Conservation (phyloP, 2,888 invertebrate genomes). For the Polyploca ridens region DNA sequence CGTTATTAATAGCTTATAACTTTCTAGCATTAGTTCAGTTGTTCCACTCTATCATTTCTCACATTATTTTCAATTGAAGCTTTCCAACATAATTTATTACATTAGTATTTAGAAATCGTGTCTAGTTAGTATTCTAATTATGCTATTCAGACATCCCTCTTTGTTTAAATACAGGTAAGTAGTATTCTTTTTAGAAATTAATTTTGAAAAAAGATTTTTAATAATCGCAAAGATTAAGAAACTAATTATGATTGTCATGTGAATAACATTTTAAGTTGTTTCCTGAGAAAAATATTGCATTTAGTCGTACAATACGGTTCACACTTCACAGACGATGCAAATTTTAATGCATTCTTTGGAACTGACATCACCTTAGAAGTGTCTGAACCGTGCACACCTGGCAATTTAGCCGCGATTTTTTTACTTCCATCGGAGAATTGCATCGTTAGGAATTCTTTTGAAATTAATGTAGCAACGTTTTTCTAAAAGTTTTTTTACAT, state of each 20-base stretch:
- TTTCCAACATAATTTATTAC: too few species aligned
- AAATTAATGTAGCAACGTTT: not conserved
- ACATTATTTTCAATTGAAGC: too few species aligned
- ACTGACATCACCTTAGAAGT: constrained; percentile 53
- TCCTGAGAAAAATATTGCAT: constrained; percentile 2
- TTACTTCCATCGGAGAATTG: constrained; percentile 47
- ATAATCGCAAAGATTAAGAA: not conserved
- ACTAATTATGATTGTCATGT: not conserved
- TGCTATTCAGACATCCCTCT: too few species aligned
- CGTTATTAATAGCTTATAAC: too few species aligned
- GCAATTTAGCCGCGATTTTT: constrained; percentile 41
- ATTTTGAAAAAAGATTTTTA: not conserved
- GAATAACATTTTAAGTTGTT: not conserved
- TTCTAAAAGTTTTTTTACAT: not conserved
- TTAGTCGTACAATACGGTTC: constrained; percentile 26
- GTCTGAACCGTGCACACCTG: constrained; percentile 36
- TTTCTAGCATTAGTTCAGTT: not conserved
- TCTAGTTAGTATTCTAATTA: too few species aligned
- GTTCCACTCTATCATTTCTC: too few species aligned
- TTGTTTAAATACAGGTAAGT: too few species aligned
- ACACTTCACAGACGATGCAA: constrained; percentile 31
- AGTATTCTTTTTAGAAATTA: too few species aligned
- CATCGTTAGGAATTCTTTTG: constrained; percentile 29
- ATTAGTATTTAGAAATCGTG: too few species aligned
- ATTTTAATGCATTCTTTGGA: constrained; percentile 42